A percentile compares a stretch with the other conserved stretches of the same genome.
Conservation (phyloP, 2,113 vertebrate species). For the Hemibagrus wyckioides region DNA sequence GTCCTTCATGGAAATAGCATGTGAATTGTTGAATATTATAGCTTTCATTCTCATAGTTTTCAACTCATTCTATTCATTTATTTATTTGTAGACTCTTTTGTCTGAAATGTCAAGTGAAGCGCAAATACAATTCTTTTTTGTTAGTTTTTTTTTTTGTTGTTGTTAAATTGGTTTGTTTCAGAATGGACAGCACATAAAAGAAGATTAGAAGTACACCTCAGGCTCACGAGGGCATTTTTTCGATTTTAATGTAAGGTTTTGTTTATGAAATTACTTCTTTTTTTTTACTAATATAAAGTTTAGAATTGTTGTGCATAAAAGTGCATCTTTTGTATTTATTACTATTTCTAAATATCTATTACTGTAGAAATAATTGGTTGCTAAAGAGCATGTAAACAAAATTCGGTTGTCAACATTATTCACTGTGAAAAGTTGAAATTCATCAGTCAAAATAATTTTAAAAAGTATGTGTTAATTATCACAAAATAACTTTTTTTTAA, state of each 20-base stretch:
- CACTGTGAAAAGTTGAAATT: not conserved
- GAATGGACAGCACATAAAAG: not conserved
- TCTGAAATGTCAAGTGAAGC: not conserved
- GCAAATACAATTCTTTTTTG: not conserved
- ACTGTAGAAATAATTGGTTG: not conserved
- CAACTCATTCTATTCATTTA: not conserved
- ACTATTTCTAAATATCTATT: not conserved
- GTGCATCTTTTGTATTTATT: not conserved
- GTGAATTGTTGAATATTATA: not conserved
- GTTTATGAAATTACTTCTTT: not conserved
- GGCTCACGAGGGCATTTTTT: not conserved
- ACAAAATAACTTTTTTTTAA: not conserved
- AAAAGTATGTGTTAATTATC: not conserved
- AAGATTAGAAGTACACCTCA: not conserved
- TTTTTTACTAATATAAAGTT: not conserved
- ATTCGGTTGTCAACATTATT: not conserved
- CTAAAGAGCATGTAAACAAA: not conserved
- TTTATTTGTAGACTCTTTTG: not conserved
- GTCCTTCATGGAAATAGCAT: not conserved
- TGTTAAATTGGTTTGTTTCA: not conserved
- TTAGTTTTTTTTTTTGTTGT: not conserved
- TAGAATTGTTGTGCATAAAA: not conserved
- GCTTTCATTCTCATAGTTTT: not conserved
- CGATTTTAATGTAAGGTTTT: not conserved
- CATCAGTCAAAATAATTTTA: not conserved